phyloP scores from a whole-genome alignment of 2,113 vertebrate genomes.

The Synchiropus splendidus region DNA sequence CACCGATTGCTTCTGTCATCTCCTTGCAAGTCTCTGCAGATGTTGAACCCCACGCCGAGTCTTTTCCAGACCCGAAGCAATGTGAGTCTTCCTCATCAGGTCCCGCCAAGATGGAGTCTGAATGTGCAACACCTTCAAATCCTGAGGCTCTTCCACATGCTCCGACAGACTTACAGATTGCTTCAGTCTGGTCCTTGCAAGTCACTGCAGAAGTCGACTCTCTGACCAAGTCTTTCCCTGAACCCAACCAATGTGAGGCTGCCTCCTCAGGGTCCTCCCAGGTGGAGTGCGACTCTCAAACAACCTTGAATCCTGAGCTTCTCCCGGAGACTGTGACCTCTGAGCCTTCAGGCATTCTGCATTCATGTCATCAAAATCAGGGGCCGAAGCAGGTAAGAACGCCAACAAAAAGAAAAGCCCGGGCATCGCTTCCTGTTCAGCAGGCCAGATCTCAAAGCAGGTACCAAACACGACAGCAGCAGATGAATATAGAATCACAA shows the following conservation, averaged over 20 bases:
- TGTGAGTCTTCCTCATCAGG: too few relatives aligned
- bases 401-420: slow-evolving; percentile 12
- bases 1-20: too few relatives aligned
- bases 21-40: too few relatives aligned
- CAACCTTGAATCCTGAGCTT: slow-evolving; percentile 14
- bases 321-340: slow-evolving; percentile 7
- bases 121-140: neutral
- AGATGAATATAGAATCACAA: slow-evolving; percentile 15
- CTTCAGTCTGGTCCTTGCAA: slow-evolving; percentile 41
- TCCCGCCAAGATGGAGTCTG: too few relatives aligned
- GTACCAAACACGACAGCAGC: slow-evolving; percentile 34
- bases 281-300: neutral
- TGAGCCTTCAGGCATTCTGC: too few relatives aligned
- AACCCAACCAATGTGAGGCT: neutral
- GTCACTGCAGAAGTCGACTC: neutral
- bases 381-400: slow-evolving; percentile 12
- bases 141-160: neutral
- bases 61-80: too few relatives aligned
- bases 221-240: neutral
- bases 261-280: neutral
- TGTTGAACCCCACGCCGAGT: too few relatives aligned
- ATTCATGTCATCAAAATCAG: too few relatives aligned
- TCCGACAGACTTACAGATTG: slow-evolving; percentile 21
- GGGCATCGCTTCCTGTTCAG: slow-evolving; percentile 2
- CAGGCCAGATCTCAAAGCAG: slow-evolving; percentile 50